These are phyloP conservation scores for Parazoanthus swiftii DNA, from an alignment of 92 coral and sea anemone species.

Conservation along the genomic window DNA sequence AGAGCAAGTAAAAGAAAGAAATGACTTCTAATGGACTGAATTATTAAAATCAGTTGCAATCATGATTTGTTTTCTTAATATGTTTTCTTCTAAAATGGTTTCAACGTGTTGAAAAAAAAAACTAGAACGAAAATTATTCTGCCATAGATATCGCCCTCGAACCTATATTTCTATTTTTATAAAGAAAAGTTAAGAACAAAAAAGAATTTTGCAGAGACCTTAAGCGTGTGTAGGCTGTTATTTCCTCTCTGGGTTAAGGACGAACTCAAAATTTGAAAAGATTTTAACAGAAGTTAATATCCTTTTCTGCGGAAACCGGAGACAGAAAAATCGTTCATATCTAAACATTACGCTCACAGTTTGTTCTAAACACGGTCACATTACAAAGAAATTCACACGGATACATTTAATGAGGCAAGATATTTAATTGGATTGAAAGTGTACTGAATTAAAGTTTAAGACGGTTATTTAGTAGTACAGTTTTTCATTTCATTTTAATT, in stretches of 20 bases:
- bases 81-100: not conserved
- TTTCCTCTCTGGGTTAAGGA: not conserved
- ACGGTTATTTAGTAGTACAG: not conserved
- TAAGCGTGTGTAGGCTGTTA: no score
- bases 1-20: no score
- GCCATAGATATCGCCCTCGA: not conserved
- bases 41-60: not conserved
- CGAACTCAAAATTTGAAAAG: not conserved
- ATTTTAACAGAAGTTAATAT: not conserved
- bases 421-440: not conserved
- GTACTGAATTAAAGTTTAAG: not conserved
- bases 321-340: slow-evolving; percentile 10
- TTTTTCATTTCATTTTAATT: not conserved
- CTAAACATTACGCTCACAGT: not conserved
- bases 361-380: not conserved
- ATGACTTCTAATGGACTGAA: no score
- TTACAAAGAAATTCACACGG: not conserved
- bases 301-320: slow-evolving; percentile 29
- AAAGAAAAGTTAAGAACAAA: no score
- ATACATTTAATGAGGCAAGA: not conserved
- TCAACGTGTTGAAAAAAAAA: not conserved
- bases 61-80: no score
- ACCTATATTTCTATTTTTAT: no score
- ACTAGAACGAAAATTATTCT: not conserved
- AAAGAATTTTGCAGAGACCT: not conserved